Conservation (phyloP, 2,888 invertebrate species). For the Aphidius colemani region DNA sequence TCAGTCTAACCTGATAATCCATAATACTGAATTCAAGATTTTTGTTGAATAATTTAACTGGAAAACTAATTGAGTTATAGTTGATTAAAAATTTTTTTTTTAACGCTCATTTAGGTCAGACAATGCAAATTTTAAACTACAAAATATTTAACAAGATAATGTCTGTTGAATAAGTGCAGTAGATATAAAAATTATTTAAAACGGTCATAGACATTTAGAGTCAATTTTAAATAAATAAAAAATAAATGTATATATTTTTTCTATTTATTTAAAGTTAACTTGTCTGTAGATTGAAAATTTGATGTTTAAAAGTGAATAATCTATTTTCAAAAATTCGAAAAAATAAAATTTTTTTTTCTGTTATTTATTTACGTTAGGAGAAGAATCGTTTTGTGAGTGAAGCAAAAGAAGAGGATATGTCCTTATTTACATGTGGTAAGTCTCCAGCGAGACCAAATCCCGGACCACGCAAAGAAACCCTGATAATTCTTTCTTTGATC, state of each 20-base stretch:
- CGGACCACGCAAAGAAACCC: conserved; percentile 56
- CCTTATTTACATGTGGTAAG: conserved; percentile 62
- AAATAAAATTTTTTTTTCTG: background rate
- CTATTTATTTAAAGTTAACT: background rate
- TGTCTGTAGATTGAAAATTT: background rate
- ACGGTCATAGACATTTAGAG: background rate
- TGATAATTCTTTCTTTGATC: conserved; percentile 62
- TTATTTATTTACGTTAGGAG: background rate
- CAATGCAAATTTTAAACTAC: no score
- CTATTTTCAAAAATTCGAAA: background rate
- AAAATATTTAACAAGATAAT: no score
- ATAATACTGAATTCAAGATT: no score
- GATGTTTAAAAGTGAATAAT: background rate
- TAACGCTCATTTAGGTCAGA: no score
- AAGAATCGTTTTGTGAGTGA: conserved; percentile 39
- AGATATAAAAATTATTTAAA: background rate
- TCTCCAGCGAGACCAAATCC: conserved; percentile 61
- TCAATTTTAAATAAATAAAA: background rate
- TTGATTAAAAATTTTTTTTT: no score
- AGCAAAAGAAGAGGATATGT: conserved; percentile 57
- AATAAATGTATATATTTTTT: background rate
- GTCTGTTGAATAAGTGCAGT: no score
- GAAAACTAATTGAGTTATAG: no score
- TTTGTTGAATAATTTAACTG: no score
- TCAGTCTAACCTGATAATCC: no score